These are phyloP conservation scores for Agapornis canus DNA, from an alignment of 2,797 vertebrate species.

Conservation along the genomic window DNA sequence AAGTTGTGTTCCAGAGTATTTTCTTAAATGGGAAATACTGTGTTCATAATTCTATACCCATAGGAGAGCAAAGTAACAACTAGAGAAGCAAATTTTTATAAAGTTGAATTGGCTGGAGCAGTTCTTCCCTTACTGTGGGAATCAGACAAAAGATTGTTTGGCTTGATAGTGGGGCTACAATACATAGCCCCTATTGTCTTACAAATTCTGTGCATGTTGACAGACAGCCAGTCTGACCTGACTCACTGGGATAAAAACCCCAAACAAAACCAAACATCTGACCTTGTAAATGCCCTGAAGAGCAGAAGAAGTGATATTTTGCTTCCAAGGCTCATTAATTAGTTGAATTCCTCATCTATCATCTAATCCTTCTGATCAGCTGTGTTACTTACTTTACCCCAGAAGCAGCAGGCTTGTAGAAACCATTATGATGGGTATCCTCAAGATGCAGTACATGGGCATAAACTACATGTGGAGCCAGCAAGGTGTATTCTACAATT, in stretches of 20 bases:
- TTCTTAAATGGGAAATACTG: neutral
- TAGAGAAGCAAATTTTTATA: neutral
- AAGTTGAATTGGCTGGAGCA: neutral
- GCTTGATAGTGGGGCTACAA: neutral
- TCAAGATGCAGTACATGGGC: neutral
- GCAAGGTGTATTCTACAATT: neutral
- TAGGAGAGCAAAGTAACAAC: neutral
- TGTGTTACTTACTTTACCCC: slow-evolving; percentile 7
- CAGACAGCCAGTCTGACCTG: slow-evolving; percentile 30
- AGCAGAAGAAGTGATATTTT: slow-evolving; percentile 52
- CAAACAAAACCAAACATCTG: slow-evolving; percentile 5
- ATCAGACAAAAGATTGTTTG: neutral
- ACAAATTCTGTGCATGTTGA: slow-evolving; percentile 6
- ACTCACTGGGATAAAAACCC: neutral
- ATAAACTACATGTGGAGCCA: neutral
- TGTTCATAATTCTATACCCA: neutral
- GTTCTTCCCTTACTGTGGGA: neutral
- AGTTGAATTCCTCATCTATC: slow-evolving; percentile 59
- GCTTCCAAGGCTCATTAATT: slow-evolving; percentile 54
- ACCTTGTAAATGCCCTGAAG: slow-evolving; percentile 54
- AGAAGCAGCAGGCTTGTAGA: slow-evolving; percentile 16
- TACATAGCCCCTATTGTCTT: neutral
- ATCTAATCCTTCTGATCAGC: slow-evolving; percentile 54
- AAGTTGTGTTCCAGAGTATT: neutral
- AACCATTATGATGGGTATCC: neutral